Percentiles rank a stretch among this genome's conserved stretches.
Evolutionary conservation across 2,113 vertebrate genomes (phyloP).

Genomic region (Neolamprologus toae): DNA sequence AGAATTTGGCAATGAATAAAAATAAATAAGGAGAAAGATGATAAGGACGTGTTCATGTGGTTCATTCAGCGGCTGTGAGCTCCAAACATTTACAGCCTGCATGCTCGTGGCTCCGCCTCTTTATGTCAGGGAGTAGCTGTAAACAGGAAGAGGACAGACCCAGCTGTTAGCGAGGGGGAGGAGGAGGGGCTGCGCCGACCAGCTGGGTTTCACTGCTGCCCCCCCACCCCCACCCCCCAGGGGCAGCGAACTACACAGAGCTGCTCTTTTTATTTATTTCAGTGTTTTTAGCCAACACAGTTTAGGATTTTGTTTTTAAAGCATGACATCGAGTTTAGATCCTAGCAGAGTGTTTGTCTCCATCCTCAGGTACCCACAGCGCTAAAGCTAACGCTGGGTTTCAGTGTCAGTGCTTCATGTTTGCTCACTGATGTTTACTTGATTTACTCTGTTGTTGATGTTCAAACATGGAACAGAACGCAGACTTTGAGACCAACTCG

Average conservation of each 20-base stretch:
- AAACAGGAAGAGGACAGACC: conserved; percentile 33
- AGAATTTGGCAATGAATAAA: neutral
- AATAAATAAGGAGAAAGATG: neutral
- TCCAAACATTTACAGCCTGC: neutral
- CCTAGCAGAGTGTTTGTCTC: rapidly evolving
- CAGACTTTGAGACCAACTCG: neutral
- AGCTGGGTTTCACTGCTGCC: neutral
- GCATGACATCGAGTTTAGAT: neutral
- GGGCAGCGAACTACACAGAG: rapidly evolving
- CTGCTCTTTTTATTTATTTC: neutral
- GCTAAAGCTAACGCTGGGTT: neutral
- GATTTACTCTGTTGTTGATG: neutral
- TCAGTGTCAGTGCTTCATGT: neutral
- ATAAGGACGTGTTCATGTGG: neutral
- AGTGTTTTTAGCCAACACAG: rapidly evolving
- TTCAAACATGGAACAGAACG: neutral
- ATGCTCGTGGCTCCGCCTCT: neutral
- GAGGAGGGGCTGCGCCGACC: neutral
- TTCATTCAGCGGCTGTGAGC: rapidly evolving
- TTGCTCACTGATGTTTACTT: neutral
- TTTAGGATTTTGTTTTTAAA: too few relatives aligned
- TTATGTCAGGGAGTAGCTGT: neutral
- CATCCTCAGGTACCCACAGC: neutral
- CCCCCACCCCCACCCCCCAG: neutral
- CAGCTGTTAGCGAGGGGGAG: neutral